These are phyloP conservation scores for Drepana falcataria DNA, from an alignment of 2,888 invertebrate genomes.

Conservation along the genomic window DNA sequence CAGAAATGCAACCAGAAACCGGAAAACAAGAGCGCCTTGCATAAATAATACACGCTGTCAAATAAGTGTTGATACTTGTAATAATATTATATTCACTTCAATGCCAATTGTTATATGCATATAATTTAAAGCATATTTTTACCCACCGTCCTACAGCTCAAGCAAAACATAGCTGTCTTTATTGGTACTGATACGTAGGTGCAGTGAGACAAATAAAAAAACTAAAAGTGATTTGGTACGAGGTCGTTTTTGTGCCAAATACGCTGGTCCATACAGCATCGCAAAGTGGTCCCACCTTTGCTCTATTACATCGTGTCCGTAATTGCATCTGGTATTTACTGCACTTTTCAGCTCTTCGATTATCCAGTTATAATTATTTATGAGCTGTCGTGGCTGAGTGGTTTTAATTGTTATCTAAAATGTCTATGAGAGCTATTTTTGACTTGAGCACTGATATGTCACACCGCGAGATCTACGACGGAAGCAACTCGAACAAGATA, in stretches of 20 bases:
- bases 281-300: conserved; percentile 20
- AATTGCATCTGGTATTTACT: conserved; percentile 6
- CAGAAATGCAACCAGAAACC: background rate
- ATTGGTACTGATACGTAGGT: conserved; percentile 42
- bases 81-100: background rate
- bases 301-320: conserved; percentile 2
- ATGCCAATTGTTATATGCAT: background rate
- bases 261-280: conserved; percentile 16
- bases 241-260: conserved; percentile 50
- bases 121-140: background rate
- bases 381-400: background rate
- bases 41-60: background rate
- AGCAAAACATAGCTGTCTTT: conserved; percentile 28
- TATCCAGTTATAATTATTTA: background rate
- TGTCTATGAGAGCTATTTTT: too few relatives aligned
- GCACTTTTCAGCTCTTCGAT: background rate
- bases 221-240: conserved; percentile 44
- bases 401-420: too few relatives aligned
- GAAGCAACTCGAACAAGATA: too few relatives aligned
- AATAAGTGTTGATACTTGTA: background rate
- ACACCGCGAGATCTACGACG: too few relatives aligned
- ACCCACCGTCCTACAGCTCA: background rate
- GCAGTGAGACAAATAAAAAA: conserved; percentile 43
- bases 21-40: background rate
- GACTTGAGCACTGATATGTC: too few relatives aligned